Base-by-base conservation (phyloP, 2,888 invertebrate genomes). In the Tinea pellionella region DNA sequence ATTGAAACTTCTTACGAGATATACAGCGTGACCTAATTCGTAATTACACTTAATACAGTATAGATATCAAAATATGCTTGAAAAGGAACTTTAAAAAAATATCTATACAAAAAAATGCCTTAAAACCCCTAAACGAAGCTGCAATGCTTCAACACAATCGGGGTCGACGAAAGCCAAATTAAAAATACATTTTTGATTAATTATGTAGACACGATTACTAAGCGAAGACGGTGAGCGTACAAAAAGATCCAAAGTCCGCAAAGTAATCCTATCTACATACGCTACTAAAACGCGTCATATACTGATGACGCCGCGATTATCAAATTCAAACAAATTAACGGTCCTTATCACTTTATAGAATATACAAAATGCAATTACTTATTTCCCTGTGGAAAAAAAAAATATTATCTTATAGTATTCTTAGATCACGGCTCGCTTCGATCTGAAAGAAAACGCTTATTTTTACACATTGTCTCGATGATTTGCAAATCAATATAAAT, bases 351-450 rank as follows among this genome's bases (percentile, higher is more conserved):
- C 86, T 57, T 88, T 79, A 88, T 88, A 88, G 85, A 88, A 88
- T 88, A 88, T 88, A 88, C 88, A 88, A 88, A 88, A 88, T 88
- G 88, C 88, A 88, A 84, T 88, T 88, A 88, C 87, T 88, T 87
- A 88, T 87, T 88, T 88, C 88, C 88, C 78, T 85, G 86, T 88
- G 87, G 88, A 88, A 88, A 88, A 86, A 86, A 88, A 87, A 85
- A 85, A 86, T 88, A 87, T 88, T 86, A 87, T 86, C 86, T 87
- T 88, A 87, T 82, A 84, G 82, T 87, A 87, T 83, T 85, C 85
- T 82, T 86, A 84, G 85, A 87, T 85, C 88, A 86, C 88, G 86
- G 81, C 83, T 84, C 81, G 80, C 78, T 83, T 87, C 80, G 83
- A 87, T 86, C 87, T 88, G 87, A 37, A 80, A 80, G 73, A 64